Base-by-base conservation (phyloP, 64 coral and sea anemone genomes). In the Trachythela sp. region DNA sequence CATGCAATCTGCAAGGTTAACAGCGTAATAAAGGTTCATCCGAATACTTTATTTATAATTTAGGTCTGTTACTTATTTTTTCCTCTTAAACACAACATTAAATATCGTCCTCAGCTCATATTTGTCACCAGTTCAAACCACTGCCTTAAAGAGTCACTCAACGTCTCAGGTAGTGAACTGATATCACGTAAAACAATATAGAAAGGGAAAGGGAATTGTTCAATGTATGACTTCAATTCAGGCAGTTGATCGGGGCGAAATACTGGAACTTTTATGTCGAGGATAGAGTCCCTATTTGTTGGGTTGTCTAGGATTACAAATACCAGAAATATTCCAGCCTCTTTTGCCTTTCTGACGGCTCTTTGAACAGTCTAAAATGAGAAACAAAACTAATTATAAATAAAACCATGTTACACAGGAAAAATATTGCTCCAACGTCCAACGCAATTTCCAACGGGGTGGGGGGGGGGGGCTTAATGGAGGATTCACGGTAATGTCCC, bases 51-150 rank as follows among this genome's bases (percentile, higher is more conserved):
- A n/a, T n/a, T n/a, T n/a, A n/a, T n/a, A n/a, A n/a, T n/a, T n/a
- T n/a, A n/a, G n/a, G n/a, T n/a, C n/a, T n/a, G n/a, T n/a, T n/a
- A n/a, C n/a, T n/a, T n/a, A n/a, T n/a, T n/a, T n/a, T n/a, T n/a
- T n/a, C n/a, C n/a, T n/a, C n/a, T n/a, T n/a, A n/a, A n/a, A n/a
- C n/a, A n/a, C n/a, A n/a, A n/a, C n/a, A 4, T 77, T 7, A 8
- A 7, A 14, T 77, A 77, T 77, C 9, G 13, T 35, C 26, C 2
- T 80, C 35, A 80, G 26, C 88, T 86, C 64, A 92, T 88, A 77
- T 92, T 94, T 1, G 92, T 85, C 18, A 97, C 95, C 18, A 97
- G 86, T 70, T 97, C 95, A 92, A 99, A 99, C 96, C 96, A 99
- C 68, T 99, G 96, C n/a, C 96, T 87, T 43, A 99, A 70, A 9